phyloP scores from a whole-genome alignment of 1,140 invertebrate species.

The Bombus difficillimus region DNA sequence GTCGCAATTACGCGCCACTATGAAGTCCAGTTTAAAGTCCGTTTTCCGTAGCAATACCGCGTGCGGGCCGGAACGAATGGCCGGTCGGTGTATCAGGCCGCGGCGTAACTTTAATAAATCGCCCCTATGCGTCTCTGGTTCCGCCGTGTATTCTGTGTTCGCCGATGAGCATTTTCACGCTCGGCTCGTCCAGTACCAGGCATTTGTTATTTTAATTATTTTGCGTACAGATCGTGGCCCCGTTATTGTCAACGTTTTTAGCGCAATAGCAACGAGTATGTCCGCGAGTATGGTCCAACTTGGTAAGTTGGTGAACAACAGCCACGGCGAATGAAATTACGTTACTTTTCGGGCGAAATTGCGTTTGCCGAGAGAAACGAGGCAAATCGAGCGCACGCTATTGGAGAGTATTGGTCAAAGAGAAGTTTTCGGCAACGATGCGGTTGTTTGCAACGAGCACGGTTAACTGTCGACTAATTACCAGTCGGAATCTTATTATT shows the following conservation, averaged over 20 bases:
- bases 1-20: constrained; percentile 33
- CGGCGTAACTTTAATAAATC: constrained; percentile 34
- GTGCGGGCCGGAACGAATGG: constrained; percentile 24
- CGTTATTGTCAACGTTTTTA: too few species aligned
- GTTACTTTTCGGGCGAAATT: not conserved
- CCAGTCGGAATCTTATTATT: not conserved
- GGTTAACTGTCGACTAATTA: not conserved
- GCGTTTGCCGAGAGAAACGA: not conserved
- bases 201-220: constrained; percentile 48
- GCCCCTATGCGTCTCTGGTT: not conserved
- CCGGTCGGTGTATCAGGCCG: not conserved
- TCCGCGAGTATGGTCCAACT: too few species aligned
- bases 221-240: not conserved
- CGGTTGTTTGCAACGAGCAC: not conserved
- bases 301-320: constrained; percentile 4
- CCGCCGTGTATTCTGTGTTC: not conserved
- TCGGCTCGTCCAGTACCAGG: not conserved
- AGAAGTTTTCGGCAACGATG: not conserved
- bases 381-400: not conserved
- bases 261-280: too few species aligned
- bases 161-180: constrained; percentile 1
- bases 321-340: not conserved
- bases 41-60: constrained; percentile 40
- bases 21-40: constrained; percentile 30
- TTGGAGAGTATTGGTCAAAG: not conserved